Percentiles rank a stretch among this genome's conserved stretches.
Conservation (phyloP, 1,140 invertebrate genomes). For the Bombus superbus region DNA sequence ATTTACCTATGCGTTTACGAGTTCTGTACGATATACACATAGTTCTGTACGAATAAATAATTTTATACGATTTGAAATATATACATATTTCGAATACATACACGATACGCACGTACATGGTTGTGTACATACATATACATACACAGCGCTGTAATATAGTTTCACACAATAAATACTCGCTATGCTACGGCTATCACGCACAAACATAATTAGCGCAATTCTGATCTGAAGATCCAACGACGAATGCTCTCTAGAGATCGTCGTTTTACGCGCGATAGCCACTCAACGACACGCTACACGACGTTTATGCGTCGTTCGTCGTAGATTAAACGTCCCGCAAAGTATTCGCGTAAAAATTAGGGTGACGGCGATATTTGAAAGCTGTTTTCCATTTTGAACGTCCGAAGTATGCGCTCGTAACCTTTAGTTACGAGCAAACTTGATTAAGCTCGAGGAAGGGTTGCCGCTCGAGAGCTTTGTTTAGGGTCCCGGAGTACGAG, state of each 20-base stretch:
- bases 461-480: conserved; percentile 7
- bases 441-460: conserved; percentile 1
- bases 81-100: too few species aligned
- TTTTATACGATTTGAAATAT: too few species aligned
- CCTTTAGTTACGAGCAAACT: conserved; percentile 11
- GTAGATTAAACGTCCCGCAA: background rate
- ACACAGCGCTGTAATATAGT: background rate
- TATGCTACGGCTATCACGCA: background rate
- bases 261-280: too few species aligned
- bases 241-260: too few species aligned
- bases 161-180: background rate
- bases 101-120: too few species aligned
- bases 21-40: too few species aligned
- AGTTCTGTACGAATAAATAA: too few species aligned
- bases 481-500: background rate
- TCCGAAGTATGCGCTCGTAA: background rate
- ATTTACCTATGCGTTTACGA: too few species aligned
- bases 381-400: background rate
- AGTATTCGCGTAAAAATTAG: background rate
- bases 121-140: too few species aligned
- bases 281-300: background rate
- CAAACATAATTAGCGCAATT: background rate
- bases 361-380: background rate
- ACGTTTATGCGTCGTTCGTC: background rate
- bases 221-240: too few species aligned